Evolutionary conservation across 2,113 vertebrate species (phyloP).

Genomic region (Carassius gibelio): DNA sequence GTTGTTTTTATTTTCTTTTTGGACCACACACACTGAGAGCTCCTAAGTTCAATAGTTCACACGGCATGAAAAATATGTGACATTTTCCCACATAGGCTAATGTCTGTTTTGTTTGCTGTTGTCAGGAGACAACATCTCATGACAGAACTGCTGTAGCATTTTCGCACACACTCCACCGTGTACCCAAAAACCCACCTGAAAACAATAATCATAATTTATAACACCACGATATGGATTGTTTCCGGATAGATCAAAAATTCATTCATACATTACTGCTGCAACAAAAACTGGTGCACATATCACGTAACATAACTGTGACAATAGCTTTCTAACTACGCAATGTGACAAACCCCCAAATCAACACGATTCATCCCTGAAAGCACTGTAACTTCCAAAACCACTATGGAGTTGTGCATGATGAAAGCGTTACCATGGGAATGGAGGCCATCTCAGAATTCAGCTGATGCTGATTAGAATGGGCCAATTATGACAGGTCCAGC

Average conservation of each 20-base stretch:
- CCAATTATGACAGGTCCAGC: constrained; percentile 29
- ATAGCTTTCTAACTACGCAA: not conserved
- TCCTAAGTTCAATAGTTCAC: constrained; percentile 23
- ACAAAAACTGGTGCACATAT: constrained; percentile 19
- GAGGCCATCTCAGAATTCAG: not conserved
- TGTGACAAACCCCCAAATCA: constrained; percentile 21
- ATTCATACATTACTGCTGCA: not conserved
- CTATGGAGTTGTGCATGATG: not conserved
- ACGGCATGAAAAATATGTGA: constrained; percentile 33
- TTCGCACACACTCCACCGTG: constrained; percentile 32
- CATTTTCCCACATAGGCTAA: constrained; percentile 19
- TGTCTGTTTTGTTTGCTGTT: constrained; percentile 27
- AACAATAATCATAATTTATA: constrained; percentile 32
- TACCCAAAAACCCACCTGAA: constrained; percentile 44
- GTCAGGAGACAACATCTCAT: constrained; percentile 44
- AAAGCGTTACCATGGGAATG: constrained; percentile 21
- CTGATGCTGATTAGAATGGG: constrained; percentile 31
- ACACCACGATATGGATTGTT: constrained; percentile 40
- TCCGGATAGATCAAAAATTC: constrained; percentile 2
- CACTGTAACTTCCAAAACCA: constrained; percentile 1
- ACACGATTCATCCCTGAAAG: constrained; percentile 13
- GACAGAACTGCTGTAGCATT: constrained; percentile 23
- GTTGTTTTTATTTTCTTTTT: constrained; percentile 26
- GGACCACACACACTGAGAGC: constrained; percentile 49
- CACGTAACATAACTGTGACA: not conserved